Evolutionary conservation across 1,140 invertebrate genomes (phyloP).

Genomic region (Teleogryllus occipitalis): DNA sequence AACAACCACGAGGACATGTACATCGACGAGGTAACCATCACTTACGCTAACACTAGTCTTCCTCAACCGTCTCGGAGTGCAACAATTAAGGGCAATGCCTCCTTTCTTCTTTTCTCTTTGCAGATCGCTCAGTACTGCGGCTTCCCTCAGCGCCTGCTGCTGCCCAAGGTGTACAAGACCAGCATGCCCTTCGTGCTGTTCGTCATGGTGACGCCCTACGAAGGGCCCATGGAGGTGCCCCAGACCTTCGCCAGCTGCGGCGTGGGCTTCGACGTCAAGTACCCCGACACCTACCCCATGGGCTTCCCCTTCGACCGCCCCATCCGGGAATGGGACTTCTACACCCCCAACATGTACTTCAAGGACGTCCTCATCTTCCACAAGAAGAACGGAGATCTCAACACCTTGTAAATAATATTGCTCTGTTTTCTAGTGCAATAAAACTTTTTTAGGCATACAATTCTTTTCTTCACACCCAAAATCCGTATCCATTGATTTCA

Average conservation of each 20-base stretch:
- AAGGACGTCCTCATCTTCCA: constrained; percentile 42
- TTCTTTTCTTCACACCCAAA: too few relatives aligned
- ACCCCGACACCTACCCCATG: constrained; percentile 29
- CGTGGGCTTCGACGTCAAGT: constrained; percentile 25
- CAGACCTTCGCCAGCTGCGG: constrained; percentile 27
- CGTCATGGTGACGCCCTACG: constrained; percentile 45
- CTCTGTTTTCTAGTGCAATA: too few relatives aligned
- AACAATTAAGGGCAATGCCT: neutral
- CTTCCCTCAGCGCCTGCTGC: constrained; percentile 52
- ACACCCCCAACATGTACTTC: constrained; percentile 44
- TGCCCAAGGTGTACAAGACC: constrained; percentile 55
- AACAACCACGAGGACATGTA: constrained; percentile 27
- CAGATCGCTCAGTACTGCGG: constrained; percentile 36
- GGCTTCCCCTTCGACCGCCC: constrained; percentile 30
- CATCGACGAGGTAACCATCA: constrained; percentile 24
- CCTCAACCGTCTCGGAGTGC: neutral
- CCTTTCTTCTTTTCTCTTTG: too few relatives aligned
- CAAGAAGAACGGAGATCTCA: constrained; percentile 21
- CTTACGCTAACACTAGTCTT: too few relatives aligned
- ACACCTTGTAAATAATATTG: neutral
- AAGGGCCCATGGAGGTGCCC: constrained; percentile 23
- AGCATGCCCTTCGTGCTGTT: constrained; percentile 54
- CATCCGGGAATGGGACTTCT: constrained; percentile 10
- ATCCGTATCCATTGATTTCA: too few relatives aligned
- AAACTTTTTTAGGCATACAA: too few relatives aligned